A percentile compares a stretch with the other conserved stretches of the same genome.
Conservation (phyloP, 2,888 invertebrate genomes). For the Apotomis betuletana region DNA sequence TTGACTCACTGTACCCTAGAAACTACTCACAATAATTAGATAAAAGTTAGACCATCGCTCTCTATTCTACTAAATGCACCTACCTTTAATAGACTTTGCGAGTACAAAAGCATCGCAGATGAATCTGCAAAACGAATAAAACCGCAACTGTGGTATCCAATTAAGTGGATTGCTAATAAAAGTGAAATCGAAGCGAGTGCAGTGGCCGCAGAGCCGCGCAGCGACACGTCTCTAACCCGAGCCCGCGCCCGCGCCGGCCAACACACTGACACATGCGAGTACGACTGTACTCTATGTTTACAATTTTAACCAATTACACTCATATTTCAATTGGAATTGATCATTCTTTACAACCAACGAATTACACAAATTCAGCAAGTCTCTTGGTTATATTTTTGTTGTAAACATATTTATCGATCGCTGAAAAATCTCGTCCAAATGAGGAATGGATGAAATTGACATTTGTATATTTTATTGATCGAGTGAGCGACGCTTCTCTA, state of each 20-base stretch:
- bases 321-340: too few relatives aligned
- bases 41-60: constrained; percentile 5
- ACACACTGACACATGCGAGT: constrained; percentile 34
- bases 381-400: too few relatives aligned
- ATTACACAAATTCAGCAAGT: too few relatives aligned
- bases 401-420: too few relatives aligned
- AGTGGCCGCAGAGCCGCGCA: constrained; percentile 70
- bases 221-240: constrained; percentile 41
- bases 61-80: constrained; percentile 12
- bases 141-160: constrained; percentile 81
- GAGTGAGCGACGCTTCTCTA: too few relatives aligned
- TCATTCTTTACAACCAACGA: too few relatives aligned
- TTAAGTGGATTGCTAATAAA: constrained; percentile 83
- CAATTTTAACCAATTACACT: too few relatives aligned
- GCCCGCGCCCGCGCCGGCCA: constrained; percentile 42
- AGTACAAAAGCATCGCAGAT: constrained; percentile 64
- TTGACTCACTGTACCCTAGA: not conserved
- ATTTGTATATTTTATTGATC: too few relatives aligned
- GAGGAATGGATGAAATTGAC: too few relatives aligned
- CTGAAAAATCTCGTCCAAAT: too few relatives aligned
- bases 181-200: constrained; percentile 83
- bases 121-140: constrained; percentile 80
- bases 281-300: too few relatives aligned
- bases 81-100: constrained; percentile 15
- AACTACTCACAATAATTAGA: not conserved